phyloP scores from a whole-genome alignment of 1,140 invertebrate species.

The Bombus superbus region DNA sequence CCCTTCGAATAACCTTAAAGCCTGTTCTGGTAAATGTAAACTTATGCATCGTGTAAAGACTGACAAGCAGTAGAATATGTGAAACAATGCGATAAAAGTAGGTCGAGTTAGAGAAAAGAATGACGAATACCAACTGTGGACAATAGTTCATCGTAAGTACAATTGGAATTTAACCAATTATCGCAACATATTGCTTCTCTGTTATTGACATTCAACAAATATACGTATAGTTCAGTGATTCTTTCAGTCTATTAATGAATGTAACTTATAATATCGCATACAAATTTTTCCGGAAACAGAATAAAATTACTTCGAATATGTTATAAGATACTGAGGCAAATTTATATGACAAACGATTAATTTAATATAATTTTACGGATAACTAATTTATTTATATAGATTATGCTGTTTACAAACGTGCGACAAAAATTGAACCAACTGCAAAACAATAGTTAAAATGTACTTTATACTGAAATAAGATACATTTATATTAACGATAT shows the following conservation, averaged over 20 bases:
- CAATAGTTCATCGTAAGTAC: neutral
- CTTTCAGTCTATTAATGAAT: neutral
- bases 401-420: neutral
- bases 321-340: neutral
- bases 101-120: conserved; percentile 29
- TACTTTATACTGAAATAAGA: neutral
- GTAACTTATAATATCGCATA: no score
- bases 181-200: neutral
- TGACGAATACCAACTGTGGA: neutral
- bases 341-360: neutral
- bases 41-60: conserved; percentile 49
- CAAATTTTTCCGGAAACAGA: no score
- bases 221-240: neutral
- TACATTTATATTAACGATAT: neutral
- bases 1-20: conserved; percentile 53
- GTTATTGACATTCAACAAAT: neutral
- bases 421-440: neutral
- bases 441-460: neutral
- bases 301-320: no score
- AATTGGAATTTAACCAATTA: neutral
- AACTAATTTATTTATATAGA: neutral
- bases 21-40: conserved; percentile 43
- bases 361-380: no score
- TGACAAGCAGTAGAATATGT: conserved; percentile 31
- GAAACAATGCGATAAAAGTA: conserved; percentile 50